Percentiles rank a stretch among this genome's conserved stretches.
Conservation (phyloP, 2,113 vertebrate genomes). For the Sciurus niger region DNA sequence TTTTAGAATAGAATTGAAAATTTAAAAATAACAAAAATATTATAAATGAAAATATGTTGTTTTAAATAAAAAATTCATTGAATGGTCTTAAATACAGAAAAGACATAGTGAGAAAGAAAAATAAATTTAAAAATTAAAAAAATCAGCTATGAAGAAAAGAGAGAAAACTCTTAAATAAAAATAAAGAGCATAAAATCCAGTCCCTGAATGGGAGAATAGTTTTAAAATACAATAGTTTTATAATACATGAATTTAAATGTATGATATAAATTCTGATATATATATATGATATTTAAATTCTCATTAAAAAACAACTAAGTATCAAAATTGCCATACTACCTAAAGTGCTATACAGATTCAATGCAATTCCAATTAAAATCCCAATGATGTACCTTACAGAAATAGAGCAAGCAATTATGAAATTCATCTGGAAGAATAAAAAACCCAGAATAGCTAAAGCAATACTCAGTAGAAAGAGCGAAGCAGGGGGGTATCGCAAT, state of each 20-base stretch:
- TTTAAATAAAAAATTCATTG: slow-evolving; percentile 18
- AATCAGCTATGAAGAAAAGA: background rate
- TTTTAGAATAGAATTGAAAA: background rate
- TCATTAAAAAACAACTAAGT: background rate
- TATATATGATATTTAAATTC: background rate
- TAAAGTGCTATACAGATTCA: too few relatives aligned
- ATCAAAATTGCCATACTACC: too few relatives aligned
- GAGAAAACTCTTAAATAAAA: background rate
- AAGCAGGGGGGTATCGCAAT: too few relatives aligned
- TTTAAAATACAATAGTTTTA: background rate
- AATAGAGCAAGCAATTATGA: too few relatives aligned
- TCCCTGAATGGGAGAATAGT: background rate
- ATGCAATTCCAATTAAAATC: too few relatives aligned
- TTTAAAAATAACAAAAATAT: background rate
- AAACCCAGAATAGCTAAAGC: too few relatives aligned
- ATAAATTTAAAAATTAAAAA: background rate
- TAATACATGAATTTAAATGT: background rate
- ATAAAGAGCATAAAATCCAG: background rate
- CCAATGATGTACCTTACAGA: too few relatives aligned
- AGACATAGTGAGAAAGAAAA: background rate
- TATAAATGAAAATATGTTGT: background rate
- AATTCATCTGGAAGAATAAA: too few relatives aligned
- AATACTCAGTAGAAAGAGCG: too few relatives aligned
- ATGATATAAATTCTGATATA: background rate
- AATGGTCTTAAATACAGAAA: background rate